Evolutionary conservation across 1,140 invertebrate species (phyloP).

Genomic region (Drosophila athabasca): DNA sequence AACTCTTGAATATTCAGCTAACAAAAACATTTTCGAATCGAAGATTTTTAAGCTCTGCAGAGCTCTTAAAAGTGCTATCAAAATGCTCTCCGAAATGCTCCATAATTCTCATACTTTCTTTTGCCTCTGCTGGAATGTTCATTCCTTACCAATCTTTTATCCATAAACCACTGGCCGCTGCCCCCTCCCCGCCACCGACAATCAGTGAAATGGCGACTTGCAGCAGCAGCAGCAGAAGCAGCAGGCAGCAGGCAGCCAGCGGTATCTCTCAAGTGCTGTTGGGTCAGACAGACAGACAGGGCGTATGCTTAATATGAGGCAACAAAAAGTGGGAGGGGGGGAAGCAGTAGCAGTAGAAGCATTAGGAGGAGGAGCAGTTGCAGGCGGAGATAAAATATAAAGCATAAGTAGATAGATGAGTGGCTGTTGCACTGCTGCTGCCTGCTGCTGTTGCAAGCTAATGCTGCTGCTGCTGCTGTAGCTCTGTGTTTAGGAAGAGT

Average conservation of each 20-base stretch:
- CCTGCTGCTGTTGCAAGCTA: conserved; percentile 17
- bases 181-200: too few relatives aligned
- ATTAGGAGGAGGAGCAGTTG: conserved; percentile 34
- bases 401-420: conserved; percentile 74
- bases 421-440: conserved; percentile 44
- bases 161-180: too few relatives aligned
- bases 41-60: too few relatives aligned
- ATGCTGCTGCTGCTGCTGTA: conserved; percentile 34
- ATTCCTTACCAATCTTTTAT: too few relatives aligned
- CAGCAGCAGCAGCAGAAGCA: background rate
- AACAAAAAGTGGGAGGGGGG: background rate
- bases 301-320: conserved; percentile 58
- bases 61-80: too few relatives aligned
- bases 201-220: too few relatives aligned
- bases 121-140: too few relatives aligned
- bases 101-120: too few relatives aligned
- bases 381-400: conserved; percentile 64
- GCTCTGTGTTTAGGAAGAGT: conserved; percentile 39
- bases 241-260: too few relatives aligned
- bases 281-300: conserved; percentile 10
- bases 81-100: too few relatives aligned
- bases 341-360: conserved; percentile 13
- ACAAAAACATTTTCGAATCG: too few relatives aligned
- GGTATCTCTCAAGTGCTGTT: conserved; percentile 2
- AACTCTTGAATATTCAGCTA: too few relatives aligned